Conservation (phyloP, 1,140 invertebrate species). For the Atta colombica region DNA sequence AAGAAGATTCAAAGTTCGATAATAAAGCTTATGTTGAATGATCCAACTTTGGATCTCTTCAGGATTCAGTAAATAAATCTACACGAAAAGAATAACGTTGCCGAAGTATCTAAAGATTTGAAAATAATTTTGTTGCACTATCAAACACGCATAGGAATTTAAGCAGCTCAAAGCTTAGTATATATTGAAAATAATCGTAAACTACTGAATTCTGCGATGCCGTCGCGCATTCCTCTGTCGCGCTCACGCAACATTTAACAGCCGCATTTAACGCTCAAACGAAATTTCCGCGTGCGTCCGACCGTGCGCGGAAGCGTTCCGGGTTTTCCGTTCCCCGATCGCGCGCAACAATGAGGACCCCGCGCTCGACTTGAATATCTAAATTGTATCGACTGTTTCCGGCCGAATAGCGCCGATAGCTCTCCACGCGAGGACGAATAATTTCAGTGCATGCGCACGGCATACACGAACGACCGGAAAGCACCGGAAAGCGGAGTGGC, state of each 20-base stretch:
- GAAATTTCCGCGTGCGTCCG: constrained; percentile 61
- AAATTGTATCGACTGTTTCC: constrained; percentile 67
- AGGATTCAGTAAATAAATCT: background rate
- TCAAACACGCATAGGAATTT: no score
- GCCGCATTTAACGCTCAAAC: constrained; percentile 65
- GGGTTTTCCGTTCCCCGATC: constrained; percentile 62
- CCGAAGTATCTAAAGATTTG: no score
- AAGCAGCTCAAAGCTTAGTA: constrained; percentile 16
- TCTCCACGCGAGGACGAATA: constrained; percentile 64
- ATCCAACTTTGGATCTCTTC: background rate
- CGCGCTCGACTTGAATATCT: constrained; percentile 62
- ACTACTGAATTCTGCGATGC: constrained; percentile 19
- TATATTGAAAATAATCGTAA: constrained; percentile 33
- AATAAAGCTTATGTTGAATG: no score
- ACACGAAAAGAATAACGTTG: no score
- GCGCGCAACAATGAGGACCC: constrained; percentile 60
- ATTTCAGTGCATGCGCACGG: constrained; percentile 54
- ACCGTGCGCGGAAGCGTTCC: constrained; percentile 58
- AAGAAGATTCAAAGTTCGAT: background rate
- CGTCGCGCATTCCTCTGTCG: constrained; percentile 14
- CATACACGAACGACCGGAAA: constrained; percentile 38
- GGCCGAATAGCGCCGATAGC: constrained; percentile 53
- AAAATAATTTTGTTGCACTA: no score
- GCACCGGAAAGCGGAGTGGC: constrained; percentile 51
- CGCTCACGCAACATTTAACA: constrained; percentile 60